Evolutionary conservation across 1,140 invertebrate species (phyloP).

Genomic region (Phenacoccus solenopsis): DNA sequence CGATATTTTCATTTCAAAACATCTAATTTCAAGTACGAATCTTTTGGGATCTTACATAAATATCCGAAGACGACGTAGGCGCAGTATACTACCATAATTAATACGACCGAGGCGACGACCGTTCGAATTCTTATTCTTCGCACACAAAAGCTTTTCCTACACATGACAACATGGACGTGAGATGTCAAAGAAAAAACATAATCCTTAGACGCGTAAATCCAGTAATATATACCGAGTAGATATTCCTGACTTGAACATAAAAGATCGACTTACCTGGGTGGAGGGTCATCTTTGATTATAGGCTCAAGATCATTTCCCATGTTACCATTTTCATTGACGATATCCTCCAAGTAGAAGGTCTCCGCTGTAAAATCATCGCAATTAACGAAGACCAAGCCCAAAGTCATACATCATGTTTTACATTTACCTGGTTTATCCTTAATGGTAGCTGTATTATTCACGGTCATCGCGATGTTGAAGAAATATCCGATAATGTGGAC

Average conservation of each 20-base stretch:
- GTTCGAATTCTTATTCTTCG: neutral
- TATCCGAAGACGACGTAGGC: neutral
- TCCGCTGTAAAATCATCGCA: neutral
- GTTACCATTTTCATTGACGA: neutral
- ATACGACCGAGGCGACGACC: neutral
- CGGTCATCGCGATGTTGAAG: neutral
- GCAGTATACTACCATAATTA: neutral
- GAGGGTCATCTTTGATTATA: neutral
- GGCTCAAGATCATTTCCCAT: neutral
- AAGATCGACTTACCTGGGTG: no score
- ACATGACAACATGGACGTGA: no score
- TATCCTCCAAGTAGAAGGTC: neutral
- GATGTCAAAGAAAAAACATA: no score
- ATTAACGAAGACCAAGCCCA: no score
- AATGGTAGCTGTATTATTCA: neutral
- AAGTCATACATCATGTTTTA: no score
- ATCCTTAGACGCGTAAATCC: no score
- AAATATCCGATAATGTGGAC: neutral
- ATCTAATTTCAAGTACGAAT: no score
- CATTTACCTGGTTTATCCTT: neutral
- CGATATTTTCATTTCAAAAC: neutral
- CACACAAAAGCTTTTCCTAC: neutral
- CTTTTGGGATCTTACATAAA: no score
- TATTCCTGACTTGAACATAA: no score
- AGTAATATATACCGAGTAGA: no score